Conservation (phyloP, 1,140 invertebrate genomes). For the Hycleus cichorii region DNA sequence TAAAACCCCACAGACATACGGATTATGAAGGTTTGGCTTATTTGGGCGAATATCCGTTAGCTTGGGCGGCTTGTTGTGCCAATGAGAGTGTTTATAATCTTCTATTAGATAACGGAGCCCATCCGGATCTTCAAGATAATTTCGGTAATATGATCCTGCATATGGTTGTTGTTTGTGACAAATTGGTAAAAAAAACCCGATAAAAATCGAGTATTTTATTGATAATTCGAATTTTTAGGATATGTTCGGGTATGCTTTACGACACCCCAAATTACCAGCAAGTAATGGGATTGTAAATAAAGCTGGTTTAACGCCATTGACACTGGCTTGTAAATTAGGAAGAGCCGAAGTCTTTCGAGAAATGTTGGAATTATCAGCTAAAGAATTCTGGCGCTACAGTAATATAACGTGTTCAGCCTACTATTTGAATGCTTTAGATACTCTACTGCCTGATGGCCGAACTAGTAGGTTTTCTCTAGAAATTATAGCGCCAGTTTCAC, state of each 20-base stretch:
- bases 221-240: conserved; percentile 53
- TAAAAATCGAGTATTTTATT: background rate
- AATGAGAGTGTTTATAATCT: conserved; percentile 98
- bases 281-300: conserved; percentile 82
- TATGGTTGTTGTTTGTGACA: conserved; percentile 96
- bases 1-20: conserved; percentile 65
- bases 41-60: conserved; percentile 90
- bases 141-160: conserved; percentile 96
- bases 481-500: background rate
- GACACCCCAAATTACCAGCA: conserved; percentile 88
- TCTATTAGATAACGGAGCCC: conserved; percentile 80
- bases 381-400: conserved; percentile 97
- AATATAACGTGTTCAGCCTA: conserved; percentile 99
- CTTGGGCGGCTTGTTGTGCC: conserved; percentile 94
- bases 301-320: conserved; percentile 89
- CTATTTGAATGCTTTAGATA: conserved; percentile 92
- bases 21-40: conserved; percentile 95
- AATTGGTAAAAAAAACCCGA: conserved; percentile 57
- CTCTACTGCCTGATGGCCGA: conserved; percentile 83
- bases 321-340: conserved; percentile 88
- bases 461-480: conserved; percentile 60
- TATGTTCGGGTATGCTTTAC: conserved; percentile 95
- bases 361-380: conserved; percentile 92
- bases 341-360: conserved; percentile 93
- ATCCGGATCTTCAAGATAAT: conserved; percentile 86